These are phyloP conservation scores for Arrhopalites spinosus DNA, from an alignment of 2,888 invertebrate species.

Conservation along the genomic window DNA sequence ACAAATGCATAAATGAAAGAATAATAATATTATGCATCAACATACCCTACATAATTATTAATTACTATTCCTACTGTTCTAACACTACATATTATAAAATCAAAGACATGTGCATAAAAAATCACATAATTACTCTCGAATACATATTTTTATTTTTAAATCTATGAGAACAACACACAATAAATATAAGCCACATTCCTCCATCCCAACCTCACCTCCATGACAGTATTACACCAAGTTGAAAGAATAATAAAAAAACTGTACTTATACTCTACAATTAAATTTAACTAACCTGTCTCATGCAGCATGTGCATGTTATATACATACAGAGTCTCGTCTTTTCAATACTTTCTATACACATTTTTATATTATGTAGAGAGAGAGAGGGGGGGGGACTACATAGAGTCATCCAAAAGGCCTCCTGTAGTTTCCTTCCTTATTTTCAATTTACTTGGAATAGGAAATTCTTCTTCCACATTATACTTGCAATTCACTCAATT, in stretches of 20 bases:
- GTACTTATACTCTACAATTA: neutral
- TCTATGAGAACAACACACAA: neutral
- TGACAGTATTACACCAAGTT: neutral
- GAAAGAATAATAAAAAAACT: neutral
- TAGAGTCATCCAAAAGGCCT: neutral
- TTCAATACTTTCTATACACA: slow-evolving; percentile 1
- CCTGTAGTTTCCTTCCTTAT: neutral
- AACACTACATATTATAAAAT: too few species aligned
- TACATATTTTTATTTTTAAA: neutral
- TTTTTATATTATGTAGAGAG: too few species aligned
- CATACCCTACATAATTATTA: too few species aligned
- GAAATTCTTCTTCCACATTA: neutral
- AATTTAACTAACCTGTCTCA: neutral
- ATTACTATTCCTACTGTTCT: too few species aligned
- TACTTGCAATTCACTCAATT: neutral
- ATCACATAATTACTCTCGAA: neutral
- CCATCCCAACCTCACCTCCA: neutral
- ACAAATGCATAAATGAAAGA: too few species aligned
- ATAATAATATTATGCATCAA: too few species aligned
- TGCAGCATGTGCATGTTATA: neutral
- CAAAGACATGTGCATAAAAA: neutral
- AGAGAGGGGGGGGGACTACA: too few species aligned
- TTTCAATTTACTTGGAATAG: slow-evolving; percentile 12
- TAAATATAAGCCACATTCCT: neutral
- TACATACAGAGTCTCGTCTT: neutral